Evolutionary conservation across 2,797 vertebrate species (phyloP), one percentile per base, ranked within the genome.

Genomic region (Ctenochaetus hawaiiensis): DNA sequence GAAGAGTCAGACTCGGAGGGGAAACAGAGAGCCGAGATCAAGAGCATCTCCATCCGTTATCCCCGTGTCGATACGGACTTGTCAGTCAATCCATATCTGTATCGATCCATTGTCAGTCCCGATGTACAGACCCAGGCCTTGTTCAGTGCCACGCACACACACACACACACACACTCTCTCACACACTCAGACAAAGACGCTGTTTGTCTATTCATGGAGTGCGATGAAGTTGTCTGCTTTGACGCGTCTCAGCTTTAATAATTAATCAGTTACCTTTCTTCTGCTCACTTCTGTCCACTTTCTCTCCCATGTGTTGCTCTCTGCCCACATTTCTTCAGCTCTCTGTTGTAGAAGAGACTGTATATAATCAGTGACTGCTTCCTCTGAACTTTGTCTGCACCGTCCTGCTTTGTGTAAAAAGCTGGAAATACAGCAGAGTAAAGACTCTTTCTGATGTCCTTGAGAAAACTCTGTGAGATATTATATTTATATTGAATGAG

Each of bases 61-160:
- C 51, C 66, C 57, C 0, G 11, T 60, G 75, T 87, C 72, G 59
- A 84, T 86, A 34, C 80, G 0, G 71, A 58, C 62, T 71, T 81
- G 81, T 85, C 77, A 83, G 72, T 91, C 81, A 81, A 58, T 87
- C 87, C 72, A 76, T 85, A 83, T 72, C 67, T 22, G 49, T 67
- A 90, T 89, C 54, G 78, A 91, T 87, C 78, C 16, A 59, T 71
- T 82, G 79, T 82, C 83, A 69, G 69, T 58, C 72, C 17, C 43
- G 3, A 7, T 75, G 48, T 67, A 20, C 49, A 0, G 51, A 69
- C 61, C 51, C 26, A 1, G 26, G 4, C 17, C 57, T 63, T 60
- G 63, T 43, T 76, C 66, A 59, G 53, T 73, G 44, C 63, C 47
- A 51, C 67, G 45, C 47, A 64, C 56, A 54, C 39, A 43, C 49